Base-by-base conservation (phyloP, 2,888 invertebrate genomes). In the Dromius quadrimaculatus region DNA sequence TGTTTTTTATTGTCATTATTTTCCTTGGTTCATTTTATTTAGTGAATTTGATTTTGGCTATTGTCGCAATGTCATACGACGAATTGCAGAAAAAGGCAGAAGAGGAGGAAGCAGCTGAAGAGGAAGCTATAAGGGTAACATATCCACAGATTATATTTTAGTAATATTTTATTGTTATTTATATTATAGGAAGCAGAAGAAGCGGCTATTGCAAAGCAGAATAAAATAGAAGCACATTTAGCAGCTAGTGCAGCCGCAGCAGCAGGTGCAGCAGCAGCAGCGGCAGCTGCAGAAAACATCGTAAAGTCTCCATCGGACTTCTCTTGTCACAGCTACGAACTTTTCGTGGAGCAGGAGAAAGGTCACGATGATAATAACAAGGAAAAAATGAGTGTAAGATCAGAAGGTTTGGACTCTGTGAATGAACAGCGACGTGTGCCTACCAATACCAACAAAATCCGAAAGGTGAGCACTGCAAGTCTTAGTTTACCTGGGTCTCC, bases 51-150 rank as follows among this genome's bases (percentile, higher is more conserved):
- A 98, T 98, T 85, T 92, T 98, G 88, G 98, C 98, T 83, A 98
- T 98, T 85, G 98, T 98, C 85, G 97, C 98, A 79, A 98, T 98
- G 97, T 97, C 97, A 64, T 98, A 98, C 85, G 97, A 98, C 84
- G 98, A 98, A 85, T 88, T 97, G 84, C 97, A 97, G 86, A 97
- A 96, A 88, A 96, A 96, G 85, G 97, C 96, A 66, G 95, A 95
- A 84, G 95, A 96, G 83, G 96, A 97, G 81, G 96, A 95, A 83
- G 93, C 93, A 74, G 96, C 95, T 45, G 97, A 97, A 84, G 96
- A 96, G 82, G 95, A 95, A 85, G 95, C 95, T 71, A 90, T 95
- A 78, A 89, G 92, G 87, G 94, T 94, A 85, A 85, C n/a, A n/a
- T n/a, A n/a, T n/a, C 38, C 38, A 38, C 38, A 38, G 38, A 38